Evolutionary conservation across 2,888 invertebrate species (phyloP).

Genomic region (Lasioglossum leucozonium): DNA sequence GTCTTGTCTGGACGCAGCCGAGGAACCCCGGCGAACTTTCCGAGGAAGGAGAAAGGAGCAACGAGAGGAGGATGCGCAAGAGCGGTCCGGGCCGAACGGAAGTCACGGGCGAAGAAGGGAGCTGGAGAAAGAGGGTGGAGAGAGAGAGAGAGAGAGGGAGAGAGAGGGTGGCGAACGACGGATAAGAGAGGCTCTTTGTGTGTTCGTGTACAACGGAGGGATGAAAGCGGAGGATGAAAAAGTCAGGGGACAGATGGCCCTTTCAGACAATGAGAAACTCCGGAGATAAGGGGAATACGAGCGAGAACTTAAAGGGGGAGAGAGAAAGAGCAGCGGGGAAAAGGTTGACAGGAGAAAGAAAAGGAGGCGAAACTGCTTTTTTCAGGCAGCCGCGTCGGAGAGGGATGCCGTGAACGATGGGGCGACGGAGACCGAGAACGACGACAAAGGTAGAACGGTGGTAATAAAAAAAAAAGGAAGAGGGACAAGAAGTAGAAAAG

Average conservation of each 20-base stretch:
- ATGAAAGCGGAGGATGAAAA: conserved; percentile 83
- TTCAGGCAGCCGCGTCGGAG: conserved; percentile 58
- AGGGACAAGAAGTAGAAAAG: conserved; percentile 25
- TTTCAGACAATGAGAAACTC: conserved; percentile 85
- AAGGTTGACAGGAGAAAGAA: conserved; percentile 57
- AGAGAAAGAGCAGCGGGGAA: conserved; percentile 44
- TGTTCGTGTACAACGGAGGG: conserved; percentile 78
- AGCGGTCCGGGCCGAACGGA: conserved; percentile 62
- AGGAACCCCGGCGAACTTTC: conserved; percentile 43
- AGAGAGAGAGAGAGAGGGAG: too few species aligned
- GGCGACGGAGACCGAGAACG: conserved; percentile 18
- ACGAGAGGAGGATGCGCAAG: conserved; percentile 49
- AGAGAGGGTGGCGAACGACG: conserved; percentile 71
- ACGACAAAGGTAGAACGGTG: conserved; percentile 13
- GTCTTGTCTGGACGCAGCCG: not conserved
- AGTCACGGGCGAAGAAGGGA: conserved; percentile 63
- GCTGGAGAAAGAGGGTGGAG: conserved; percentile 64
- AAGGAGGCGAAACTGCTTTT: conserved; percentile 70
- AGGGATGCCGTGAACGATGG: conserved; percentile 71
- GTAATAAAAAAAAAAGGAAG: conserved; percentile 30
- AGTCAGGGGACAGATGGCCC: conserved; percentile 84
- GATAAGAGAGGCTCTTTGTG: conserved; percentile 80
- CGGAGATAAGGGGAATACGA: conserved; percentile 83
- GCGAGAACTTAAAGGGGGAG: conserved; percentile 64
- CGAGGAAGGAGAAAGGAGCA: conserved; percentile 65